Conservation (phyloP, 2,888 invertebrate species). For the Acleris literana region DNA sequence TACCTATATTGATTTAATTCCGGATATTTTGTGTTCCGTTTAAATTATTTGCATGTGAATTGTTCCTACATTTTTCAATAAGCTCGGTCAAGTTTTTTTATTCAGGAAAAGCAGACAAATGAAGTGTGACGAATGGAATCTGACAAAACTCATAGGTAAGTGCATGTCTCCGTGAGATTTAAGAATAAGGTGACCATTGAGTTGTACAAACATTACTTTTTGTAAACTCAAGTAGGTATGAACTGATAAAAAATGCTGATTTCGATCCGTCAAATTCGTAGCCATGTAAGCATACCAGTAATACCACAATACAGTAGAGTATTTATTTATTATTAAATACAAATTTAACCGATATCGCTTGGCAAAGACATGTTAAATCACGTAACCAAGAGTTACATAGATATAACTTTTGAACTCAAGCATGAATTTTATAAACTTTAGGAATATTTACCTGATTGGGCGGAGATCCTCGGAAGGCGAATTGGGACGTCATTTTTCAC, state of each 20-base stretch:
- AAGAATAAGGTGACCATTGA: background rate
- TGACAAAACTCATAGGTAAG: slow-evolving; percentile 15
- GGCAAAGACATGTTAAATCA: slow-evolving; percentile 17
- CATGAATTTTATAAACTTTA: slow-evolving; percentile 24
- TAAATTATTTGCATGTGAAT: background rate
- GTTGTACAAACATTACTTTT: too few relatives aligned
- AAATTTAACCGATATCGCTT: slow-evolving; percentile 27
- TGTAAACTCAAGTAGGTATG: too few relatives aligned
- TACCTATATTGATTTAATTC: background rate
- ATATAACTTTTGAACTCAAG: slow-evolving; percentile 24
- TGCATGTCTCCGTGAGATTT: slow-evolving; percentile 5
- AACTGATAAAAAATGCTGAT: too few relatives aligned
- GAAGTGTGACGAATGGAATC: slow-evolving; percentile 22
- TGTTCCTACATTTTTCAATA: too few relatives aligned
- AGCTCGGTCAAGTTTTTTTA: slow-evolving; percentile 4
- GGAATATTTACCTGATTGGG: slow-evolving; percentile 74
- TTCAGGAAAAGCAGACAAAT: slow-evolving; percentile 16
- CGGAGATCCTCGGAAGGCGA: slow-evolving; percentile 81
- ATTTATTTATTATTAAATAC: slow-evolving; percentile 26
- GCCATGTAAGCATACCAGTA: slow-evolving; percentile 47
- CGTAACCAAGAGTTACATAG: slow-evolving; percentile 5
- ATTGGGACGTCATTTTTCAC: slow-evolving; percentile 81
- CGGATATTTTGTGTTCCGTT: background rate
- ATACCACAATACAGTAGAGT: slow-evolving; percentile 31
- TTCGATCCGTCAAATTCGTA: background rate